Conservation (phyloP, 2,113 vertebrate species). For the Gasterosteus aculeatus region DNA sequence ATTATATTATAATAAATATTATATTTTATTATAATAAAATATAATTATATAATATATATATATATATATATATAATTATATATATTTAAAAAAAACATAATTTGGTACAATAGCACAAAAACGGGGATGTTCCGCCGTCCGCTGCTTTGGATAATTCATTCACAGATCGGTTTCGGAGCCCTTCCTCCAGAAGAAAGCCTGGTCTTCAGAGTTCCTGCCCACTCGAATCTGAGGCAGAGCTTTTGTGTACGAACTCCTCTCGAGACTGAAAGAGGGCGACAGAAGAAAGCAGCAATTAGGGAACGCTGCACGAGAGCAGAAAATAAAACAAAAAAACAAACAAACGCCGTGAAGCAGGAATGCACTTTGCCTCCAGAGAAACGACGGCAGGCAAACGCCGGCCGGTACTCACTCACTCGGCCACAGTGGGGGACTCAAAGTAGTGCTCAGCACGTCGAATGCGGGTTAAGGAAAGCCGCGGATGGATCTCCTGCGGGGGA, state of each 20-base stretch:
- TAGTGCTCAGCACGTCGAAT: conserved; percentile 92
- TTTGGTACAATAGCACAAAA: conserved; percentile 1
- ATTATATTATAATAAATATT: no score
- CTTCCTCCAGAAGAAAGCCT: conserved; percentile 84
- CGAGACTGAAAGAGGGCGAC: conserved; percentile 79
- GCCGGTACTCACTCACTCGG: conserved; percentile 83
- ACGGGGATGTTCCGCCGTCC: background rate
- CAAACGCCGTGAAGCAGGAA: background rate
- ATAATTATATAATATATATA: no score
- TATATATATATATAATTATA: no score
- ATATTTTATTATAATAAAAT: no score
- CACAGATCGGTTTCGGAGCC: conserved; percentile 88
- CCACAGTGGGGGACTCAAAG: conserved; percentile 81
- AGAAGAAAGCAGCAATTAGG: background rate
- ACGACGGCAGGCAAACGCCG: background rate
- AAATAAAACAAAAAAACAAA: background rate
- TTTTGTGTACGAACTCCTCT: conserved; percentile 82
- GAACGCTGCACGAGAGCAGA: background rate
- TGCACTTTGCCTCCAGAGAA: background rate
- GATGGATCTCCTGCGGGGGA: conserved; percentile 82
- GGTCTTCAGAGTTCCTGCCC: conserved; percentile 83
- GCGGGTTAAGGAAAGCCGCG: conserved; percentile 87
- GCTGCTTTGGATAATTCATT: conserved; percentile 51
- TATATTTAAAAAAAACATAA: conserved; percentile 28
- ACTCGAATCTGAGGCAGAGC: conserved; percentile 89